Conservation (phyloP, 1,140 invertebrate genomes). For the Hylaeus anthracinus region DNA sequence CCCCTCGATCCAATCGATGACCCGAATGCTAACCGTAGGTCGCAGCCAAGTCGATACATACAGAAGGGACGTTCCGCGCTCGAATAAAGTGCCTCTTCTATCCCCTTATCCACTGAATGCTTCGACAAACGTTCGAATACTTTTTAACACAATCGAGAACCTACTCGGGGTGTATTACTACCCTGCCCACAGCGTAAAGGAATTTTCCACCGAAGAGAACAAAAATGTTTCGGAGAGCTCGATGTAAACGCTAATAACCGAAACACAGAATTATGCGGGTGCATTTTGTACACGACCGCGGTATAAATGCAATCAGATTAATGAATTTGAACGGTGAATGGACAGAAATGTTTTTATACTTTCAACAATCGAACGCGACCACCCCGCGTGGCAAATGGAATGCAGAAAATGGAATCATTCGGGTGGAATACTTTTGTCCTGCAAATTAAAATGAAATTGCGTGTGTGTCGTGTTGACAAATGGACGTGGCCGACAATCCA, state of each 20-base stretch:
- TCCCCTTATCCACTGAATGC: neutral
- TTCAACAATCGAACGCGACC: neutral
- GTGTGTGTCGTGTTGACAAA: neutral
- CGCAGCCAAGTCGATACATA: constrained; percentile 52
- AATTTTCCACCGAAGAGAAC: too few species aligned
- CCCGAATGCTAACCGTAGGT: constrained; percentile 53
- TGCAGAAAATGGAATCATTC: neutral
- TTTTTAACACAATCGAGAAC: neutral
- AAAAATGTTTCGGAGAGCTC: too few species aligned
- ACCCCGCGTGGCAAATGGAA: neutral
- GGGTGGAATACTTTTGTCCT: neutral
- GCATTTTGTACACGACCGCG: neutral
- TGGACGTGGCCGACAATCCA: neutral
- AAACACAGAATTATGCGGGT: neutral
- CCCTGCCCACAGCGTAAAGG: neutral
- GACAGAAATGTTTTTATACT: constrained; percentile 36
- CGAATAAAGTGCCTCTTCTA: constrained; percentile 27
- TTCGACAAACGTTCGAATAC: neutral
- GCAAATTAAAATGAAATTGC: constrained; percentile 2
- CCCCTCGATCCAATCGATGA: constrained; percentile 53
- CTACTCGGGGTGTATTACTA: neutral
- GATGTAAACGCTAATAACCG: too few species aligned
- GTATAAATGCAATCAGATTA: constrained; percentile 22
- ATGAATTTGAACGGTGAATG: constrained; percentile 12
- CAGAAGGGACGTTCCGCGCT: constrained; percentile 33